A percentile compares a stretch with the other conserved stretches of the same genome.
Evolutionary conservation across 1,140 invertebrate species (phyloP).

Genomic region (Patella vulgata): DNA sequence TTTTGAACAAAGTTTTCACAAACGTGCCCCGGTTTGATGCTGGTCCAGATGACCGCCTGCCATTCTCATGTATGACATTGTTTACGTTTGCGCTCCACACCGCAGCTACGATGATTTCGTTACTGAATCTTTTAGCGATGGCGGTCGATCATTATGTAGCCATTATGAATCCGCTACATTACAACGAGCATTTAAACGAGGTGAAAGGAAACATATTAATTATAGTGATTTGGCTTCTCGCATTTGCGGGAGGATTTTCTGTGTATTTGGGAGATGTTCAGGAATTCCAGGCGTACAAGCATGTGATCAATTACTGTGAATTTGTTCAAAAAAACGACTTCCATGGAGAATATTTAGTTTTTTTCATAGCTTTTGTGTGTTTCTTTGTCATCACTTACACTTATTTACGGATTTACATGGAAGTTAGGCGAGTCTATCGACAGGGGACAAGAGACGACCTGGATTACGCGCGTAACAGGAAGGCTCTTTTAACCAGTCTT

Average conservation of each 20-base stretch:
- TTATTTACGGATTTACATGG: slow-evolving; percentile 46
- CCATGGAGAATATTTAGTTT: slow-evolving; percentile 53
- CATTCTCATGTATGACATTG: slow-evolving; percentile 39
- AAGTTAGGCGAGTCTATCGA: slow-evolving; percentile 35
- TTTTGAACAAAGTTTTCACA: slow-evolving; percentile 45
- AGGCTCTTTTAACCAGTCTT: slow-evolving; percentile 75
- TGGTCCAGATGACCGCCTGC: slow-evolving; percentile 21
- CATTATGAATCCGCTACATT: slow-evolving; percentile 86
- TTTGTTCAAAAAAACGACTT: slow-evolving; percentile 64
- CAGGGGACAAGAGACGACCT: slow-evolving; percentile 17
- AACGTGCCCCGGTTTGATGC: slow-evolving; percentile 5
- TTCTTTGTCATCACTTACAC: slow-evolving; percentile 60
- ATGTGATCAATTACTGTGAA: slow-evolving; percentile 61
- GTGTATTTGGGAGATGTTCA: slow-evolving; percentile 49
- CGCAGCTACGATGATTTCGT: slow-evolving; percentile 67
- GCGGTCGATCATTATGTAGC: slow-evolving; percentile 83
- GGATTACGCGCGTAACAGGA: slow-evolving; percentile 68
- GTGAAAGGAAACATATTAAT: slow-evolving; percentile 78
- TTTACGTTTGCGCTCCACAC: slow-evolving; percentile 43
- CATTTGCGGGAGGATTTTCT: slow-evolving; percentile 70
- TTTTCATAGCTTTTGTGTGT: slow-evolving; percentile 63
- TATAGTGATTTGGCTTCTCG: slow-evolving; percentile 71
- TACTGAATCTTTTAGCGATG: slow-evolving; percentile 74
- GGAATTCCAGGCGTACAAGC: slow-evolving; percentile 37
- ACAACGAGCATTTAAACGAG: slow-evolving; percentile 73